A percentile compares a stretch with the other conserved stretches of the same genome.
phyloP scores from a whole-genome alignment of 1,140 invertebrate genomes.

The Temnothorax nylanderi region DNA sequence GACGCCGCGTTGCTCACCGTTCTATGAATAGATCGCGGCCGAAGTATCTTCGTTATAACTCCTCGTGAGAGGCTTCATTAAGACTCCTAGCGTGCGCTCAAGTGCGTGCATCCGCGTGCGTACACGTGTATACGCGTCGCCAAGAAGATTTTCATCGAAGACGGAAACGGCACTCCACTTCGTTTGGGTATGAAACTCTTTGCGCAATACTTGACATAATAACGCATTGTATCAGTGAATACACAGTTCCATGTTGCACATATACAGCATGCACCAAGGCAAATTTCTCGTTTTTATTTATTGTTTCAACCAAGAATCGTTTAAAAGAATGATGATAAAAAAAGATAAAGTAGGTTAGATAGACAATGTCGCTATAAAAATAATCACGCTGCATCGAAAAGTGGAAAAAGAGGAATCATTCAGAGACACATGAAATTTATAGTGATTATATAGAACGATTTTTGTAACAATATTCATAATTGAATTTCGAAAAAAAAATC shows the following conservation, averaged over 20 bases:
- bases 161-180: conserved; percentile 58
- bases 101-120: conserved; percentile 11
- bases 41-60: conserved; percentile 53
- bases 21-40: conserved; percentile 71
- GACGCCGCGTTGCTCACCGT: conserved; percentile 60
- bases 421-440: background rate
- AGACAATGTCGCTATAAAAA: conserved; percentile 20
- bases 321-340: background rate
- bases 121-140: background rate
- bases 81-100: background rate
- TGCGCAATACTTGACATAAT: conserved; percentile 60
- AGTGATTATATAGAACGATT: background rate
- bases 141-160: conserved; percentile 50
- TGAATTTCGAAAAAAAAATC: background rate
- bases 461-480: background rate
- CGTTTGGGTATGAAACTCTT: conserved; percentile 37
- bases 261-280: background rate
- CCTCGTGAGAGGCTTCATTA: conserved; percentile 60
- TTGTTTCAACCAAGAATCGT: background rate
- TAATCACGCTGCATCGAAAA: background rate
- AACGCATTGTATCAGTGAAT: conserved; percentile 45
- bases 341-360: background rate
- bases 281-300: conserved; percentile 32
- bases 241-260: background rate
- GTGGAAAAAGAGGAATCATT: background rate